A percentile compares a stretch with the other conserved stretches of the same genome.
These are phyloP conservation scores for Melinopterus prodromus DNA, from an alignment of 2,888 invertebrate species.

Conservation along the genomic window DNA sequence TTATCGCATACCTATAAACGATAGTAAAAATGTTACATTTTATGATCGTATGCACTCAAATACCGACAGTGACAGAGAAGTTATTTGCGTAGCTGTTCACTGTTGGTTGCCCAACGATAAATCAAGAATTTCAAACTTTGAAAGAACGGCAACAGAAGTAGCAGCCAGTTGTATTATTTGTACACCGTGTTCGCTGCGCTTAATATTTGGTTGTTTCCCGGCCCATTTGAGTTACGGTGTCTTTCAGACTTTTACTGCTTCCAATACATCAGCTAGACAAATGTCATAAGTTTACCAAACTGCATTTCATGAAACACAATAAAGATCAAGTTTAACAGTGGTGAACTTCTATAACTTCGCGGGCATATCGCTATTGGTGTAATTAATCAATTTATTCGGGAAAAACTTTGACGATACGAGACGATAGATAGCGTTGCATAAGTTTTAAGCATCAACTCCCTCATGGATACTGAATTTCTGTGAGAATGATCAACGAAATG, in stretches of 20 bases:
- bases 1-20: not conserved
- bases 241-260: not conserved
- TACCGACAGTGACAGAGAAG: not conserved
- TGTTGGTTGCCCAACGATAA: not conserved
- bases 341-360: not conserved
- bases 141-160: not conserved
- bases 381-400: not conserved
- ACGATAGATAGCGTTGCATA: too few relatives aligned
- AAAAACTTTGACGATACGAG: not conserved
- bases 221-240: not conserved
- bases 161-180: not conserved
- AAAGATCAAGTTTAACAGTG: not conserved
- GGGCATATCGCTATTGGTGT: not conserved
- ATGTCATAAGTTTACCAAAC: conserved; percentile 4
- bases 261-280: conserved; percentile 4
- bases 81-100: not conserved
- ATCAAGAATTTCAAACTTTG: not conserved
- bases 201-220: conserved; percentile 4
- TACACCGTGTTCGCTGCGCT: not conserved
- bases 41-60: not conserved
- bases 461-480: too few relatives aligned
- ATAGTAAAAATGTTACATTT: not conserved
- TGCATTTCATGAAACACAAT: conserved; percentile 4
- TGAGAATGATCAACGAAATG: not conserved
- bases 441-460: too few relatives aligned